These are phyloP conservation scores for Tangara arthus DNA, from an alignment of 2,797 vertebrate species.

Conservation along the genomic window DNA sequence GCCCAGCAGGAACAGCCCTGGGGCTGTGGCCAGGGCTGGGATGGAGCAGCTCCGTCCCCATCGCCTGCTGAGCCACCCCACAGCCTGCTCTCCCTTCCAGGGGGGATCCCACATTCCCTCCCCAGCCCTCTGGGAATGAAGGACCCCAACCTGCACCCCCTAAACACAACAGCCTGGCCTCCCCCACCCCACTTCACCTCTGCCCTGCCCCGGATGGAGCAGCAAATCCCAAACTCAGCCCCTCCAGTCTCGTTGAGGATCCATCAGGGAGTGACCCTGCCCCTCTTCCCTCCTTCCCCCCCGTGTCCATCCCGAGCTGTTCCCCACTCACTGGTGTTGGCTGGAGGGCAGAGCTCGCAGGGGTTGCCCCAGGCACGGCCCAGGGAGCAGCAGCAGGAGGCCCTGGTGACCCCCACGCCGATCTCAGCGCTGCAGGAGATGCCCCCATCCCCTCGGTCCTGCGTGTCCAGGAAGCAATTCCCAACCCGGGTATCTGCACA, in stretches of 20 bases:
- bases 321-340: slow-evolving; percentile 86
- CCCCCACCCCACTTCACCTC: neutral
- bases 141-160: neutral
- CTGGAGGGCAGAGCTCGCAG: slow-evolving; percentile 88
- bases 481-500: slow-evolving; percentile 86
- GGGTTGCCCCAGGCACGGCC: slow-evolving; percentile 93
- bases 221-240: neutral
- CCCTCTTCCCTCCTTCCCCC: neutral
- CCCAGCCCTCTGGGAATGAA: neutral
- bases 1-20: neutral
- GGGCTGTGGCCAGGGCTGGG: neutral
- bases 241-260: rapidly evolving
- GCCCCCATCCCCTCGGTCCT: slow-evolving; percentile 85
- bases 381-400: slow-evolving; percentile 92
- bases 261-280: rapidly evolving
- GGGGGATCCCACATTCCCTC: neutral
- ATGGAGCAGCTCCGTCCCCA: neutral
- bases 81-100: neutral
- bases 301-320: rapidly evolving
- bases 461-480: slow-evolving; percentile 90
- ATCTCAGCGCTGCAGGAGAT: slow-evolving; percentile 91
- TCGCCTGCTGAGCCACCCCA: neutral
- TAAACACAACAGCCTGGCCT: neutral
- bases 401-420: slow-evolving; percentile 87
- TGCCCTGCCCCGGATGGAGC: neutral